A percentile compares a stretch with the other conserved stretches of the same genome.
Evolutionary conservation across 2,797 vertebrate species (phyloP).

Genomic region (Sparus aurata): DNA sequence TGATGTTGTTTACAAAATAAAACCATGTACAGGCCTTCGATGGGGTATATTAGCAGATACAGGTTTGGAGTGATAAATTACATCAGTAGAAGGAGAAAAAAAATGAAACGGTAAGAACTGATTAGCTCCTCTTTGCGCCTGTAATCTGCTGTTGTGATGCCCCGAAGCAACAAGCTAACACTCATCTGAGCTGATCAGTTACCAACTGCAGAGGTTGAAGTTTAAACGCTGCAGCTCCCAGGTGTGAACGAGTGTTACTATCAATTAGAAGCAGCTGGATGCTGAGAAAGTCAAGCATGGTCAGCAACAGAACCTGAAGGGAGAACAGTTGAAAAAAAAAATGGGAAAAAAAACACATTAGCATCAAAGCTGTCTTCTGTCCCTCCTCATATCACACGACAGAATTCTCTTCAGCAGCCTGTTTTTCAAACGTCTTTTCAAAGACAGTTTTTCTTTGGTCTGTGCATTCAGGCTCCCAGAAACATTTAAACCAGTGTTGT

Average conservation of each 20-base stretch:
- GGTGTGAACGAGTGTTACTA: slow-evolving; percentile 28
- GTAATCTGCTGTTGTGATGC: slow-evolving; percentile 2
- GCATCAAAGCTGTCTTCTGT: slow-evolving; percentile 47
- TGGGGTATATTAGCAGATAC: not conserved
- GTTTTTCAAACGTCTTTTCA: slow-evolving; percentile 46
- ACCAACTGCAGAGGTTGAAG: slow-evolving; percentile 30
- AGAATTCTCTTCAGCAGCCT: slow-evolving; percentile 13
- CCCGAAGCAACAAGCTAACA: not conserved
- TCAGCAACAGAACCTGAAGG: slow-evolving; percentile 41
- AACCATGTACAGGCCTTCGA: slow-evolving; percentile 47
- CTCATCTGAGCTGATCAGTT: not conserved
- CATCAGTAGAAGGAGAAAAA: not conserved
- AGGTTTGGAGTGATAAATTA: not conserved
- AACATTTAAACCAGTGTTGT: slow-evolving; percentile 26
- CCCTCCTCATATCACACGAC: slow-evolving; percentile 23
- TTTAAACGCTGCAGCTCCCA: slow-evolving; percentile 14
- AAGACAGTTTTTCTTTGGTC: slow-evolving; percentile 7
- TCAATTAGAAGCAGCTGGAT: slow-evolving; percentile 30
- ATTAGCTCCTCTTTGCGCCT: slow-evolving; percentile 12
- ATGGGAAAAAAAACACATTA: not conserved
- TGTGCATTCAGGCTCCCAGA: slow-evolving; percentile 25
- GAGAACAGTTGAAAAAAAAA: not conserved
- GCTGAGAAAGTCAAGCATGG: slow-evolving; percentile 22
- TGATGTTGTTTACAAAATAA: slow-evolving; percentile 54
- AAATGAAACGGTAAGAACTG: not conserved